Conservation (phyloP, 2,113 vertebrate species). For the Pholis gunnellus region DNA sequence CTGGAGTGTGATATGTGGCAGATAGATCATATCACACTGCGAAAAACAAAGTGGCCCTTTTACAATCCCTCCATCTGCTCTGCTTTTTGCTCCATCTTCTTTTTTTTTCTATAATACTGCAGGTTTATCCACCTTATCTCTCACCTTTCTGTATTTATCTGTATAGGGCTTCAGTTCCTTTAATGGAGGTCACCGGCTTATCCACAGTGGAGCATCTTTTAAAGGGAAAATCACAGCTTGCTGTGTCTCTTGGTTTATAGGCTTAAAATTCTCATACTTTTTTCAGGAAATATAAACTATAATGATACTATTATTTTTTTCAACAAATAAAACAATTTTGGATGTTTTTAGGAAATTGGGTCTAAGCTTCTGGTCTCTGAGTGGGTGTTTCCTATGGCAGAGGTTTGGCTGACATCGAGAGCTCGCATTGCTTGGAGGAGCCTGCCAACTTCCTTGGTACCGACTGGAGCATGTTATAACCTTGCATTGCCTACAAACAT, state of each 20-base stretch:
- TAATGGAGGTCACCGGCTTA: constrained; percentile 62
- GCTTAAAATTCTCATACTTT: neutral
- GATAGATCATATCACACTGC: constrained; percentile 62
- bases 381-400: neutral
- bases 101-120: constrained; percentile 38
- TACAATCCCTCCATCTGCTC: constrained; percentile 36
- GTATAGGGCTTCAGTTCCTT: constrained; percentile 38
- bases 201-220: constrained; percentile 45
- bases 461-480: neutral
- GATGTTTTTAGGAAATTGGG: neutral
- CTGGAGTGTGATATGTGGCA: constrained; percentile 60
- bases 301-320: neutral
- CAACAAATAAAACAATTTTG: neutral
- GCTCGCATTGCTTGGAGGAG: neutral
- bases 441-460: neutral
- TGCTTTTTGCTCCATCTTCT: constrained; percentile 34
- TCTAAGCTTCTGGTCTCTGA: neutral
- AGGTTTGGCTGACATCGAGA: neutral
- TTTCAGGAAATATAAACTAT: neutral
- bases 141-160: constrained; percentile 64
- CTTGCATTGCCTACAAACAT: neutral
- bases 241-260: constrained; percentile 20
- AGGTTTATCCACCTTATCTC: constrained; percentile 63
- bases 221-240: constrained; percentile 33
- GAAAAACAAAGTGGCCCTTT: constrained; percentile 46